Base-by-base conservation (phyloP, 1,140 invertebrate genomes). In the Bombus affinis region DNA sequence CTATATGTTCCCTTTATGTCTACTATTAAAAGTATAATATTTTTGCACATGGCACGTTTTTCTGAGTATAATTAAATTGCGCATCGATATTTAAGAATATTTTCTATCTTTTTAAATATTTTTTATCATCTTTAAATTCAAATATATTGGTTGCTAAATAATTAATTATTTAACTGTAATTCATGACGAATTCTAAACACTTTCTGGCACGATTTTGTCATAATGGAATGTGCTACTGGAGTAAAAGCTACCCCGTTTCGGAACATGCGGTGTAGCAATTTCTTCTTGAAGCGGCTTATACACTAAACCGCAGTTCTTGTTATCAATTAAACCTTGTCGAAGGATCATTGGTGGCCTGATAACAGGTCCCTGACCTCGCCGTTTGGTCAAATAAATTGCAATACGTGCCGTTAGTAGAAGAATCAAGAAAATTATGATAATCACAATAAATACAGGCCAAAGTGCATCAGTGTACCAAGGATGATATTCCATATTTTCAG, bases 161-260 rank as follows among this genome's bases (percentile, higher is more conserved):
- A 68, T 81, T 73, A 62, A 47, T 65, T 44, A 86, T 4, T 86
- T 75, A 74, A 35, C 68, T 74, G n/a, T 65, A 70, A 3, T 66
- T 32, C 6, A 25, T 57, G 62, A 62, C 2, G 4, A 44, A 9
- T 39, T 83, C 96, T 95, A 96, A 84, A 96, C 96, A 88, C 96
- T 96, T 89, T 96, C 96, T 74, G 96, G 96, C 81, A 96, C 96
- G 83, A 96, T 96, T 91, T 96, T 96, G 89, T 95, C 96, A 92
- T 96, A 96, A 88, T 96, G 96, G 94, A 96, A 96, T 39, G 96
- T 96, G 92, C 96, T 96, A 91, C 96, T 96, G 59, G 96, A 96
- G 85, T 96, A 96, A 68, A 96, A 96, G 83, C 96, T 95, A 47
- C 96, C 95, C 28, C 96, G 95, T 80, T 96, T 96, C 18, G 96